Conservation (phyloP, 2,888 invertebrate genomes). For the Ochropleura plecta region DNA sequence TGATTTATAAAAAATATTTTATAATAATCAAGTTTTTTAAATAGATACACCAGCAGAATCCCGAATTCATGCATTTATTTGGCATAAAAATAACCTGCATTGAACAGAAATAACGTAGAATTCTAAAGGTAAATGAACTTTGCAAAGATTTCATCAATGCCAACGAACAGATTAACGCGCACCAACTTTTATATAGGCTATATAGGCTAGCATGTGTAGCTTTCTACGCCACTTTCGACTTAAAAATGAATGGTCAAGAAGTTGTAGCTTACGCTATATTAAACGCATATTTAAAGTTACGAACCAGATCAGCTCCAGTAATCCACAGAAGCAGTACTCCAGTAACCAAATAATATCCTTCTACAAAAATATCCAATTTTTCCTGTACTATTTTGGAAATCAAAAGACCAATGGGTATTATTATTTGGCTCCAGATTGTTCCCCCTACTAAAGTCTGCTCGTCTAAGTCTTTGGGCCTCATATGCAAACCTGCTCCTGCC, state of each 20-base stretch:
- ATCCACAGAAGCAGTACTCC: conserved; percentile 71
- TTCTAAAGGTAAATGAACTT: not conserved
- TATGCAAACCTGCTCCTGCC: conserved; percentile 73
- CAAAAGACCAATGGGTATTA: conserved; percentile 80
- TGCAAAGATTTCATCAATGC: not conserved
- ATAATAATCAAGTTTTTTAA: not conserved
- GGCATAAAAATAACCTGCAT: not conserved
- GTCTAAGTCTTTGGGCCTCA: conserved; percentile 76
- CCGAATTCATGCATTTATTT: not conserved
- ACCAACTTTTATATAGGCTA: not conserved
- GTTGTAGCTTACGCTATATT: not conserved
- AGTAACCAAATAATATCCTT: conserved; percentile 75
- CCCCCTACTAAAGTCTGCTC: conserved; percentile 83
- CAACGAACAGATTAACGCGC: not conserved
- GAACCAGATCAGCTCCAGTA: conserved; percentile 68
- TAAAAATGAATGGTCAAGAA: not conserved
- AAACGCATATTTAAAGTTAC: conserved; percentile 15
- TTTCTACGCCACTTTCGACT: not conserved
- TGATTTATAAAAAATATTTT: not conserved
- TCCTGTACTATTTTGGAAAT: conserved; percentile 75
- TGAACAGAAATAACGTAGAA: not conserved
- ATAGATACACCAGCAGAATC: not conserved
- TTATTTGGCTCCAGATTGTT: conserved; percentile 83
- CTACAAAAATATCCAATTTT: conserved; percentile 68
- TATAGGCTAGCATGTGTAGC: not conserved